Conservation (phyloP, 2,113 vertebrate genomes). For the Charina bottae region DNA sequence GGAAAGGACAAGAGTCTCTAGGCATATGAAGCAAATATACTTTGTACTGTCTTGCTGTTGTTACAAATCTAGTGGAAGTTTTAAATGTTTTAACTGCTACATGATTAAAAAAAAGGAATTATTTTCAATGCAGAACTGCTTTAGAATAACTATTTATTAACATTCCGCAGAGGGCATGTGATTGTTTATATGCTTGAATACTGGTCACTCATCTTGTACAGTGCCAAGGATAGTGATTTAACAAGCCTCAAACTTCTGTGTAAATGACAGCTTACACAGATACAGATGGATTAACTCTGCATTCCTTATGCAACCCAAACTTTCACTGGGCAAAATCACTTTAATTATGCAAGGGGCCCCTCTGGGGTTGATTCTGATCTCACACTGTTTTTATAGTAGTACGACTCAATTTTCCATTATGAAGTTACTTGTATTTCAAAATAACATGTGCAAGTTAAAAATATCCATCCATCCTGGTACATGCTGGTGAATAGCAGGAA, state of each 20-base stretch:
- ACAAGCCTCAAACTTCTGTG: slow-evolving; percentile 25
- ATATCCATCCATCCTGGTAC: slow-evolving; percentile 40
- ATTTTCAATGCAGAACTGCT: slow-evolving; percentile 41
- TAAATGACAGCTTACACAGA: slow-evolving; percentile 49
- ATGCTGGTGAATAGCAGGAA: slow-evolving; percentile 28
- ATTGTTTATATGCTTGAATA: slow-evolving; percentile 13
- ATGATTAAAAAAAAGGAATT: slow-evolving; percentile 15
- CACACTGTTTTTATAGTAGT: slow-evolving; percentile 47
- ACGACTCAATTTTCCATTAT: slow-evolving; percentile 64
- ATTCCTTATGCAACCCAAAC: slow-evolving; percentile 31
- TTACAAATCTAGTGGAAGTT: slow-evolving; percentile 50
- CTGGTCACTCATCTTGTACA: neutral
- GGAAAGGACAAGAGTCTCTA: slow-evolving; percentile 61
- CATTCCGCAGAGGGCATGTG: slow-evolving; percentile 16
- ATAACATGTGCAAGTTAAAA: slow-evolving; percentile 48
- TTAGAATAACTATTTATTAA: slow-evolving; percentile 44
- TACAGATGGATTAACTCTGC: slow-evolving; percentile 33
- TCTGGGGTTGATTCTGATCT: slow-evolving; percentile 46
- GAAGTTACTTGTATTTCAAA: slow-evolving; percentile 61
- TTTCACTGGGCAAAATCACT: slow-evolving; percentile 43
- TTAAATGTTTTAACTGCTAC: slow-evolving; percentile 44
- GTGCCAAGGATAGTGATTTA: slow-evolving; percentile 15
- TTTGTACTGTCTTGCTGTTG: slow-evolving; percentile 48
- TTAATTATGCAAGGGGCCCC: slow-evolving; percentile 26
- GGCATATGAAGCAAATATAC: slow-evolving; percentile 56